phyloP scores from a whole-genome alignment of 2,797 vertebrate genomes.

The Tarsius wallacei region DNA sequence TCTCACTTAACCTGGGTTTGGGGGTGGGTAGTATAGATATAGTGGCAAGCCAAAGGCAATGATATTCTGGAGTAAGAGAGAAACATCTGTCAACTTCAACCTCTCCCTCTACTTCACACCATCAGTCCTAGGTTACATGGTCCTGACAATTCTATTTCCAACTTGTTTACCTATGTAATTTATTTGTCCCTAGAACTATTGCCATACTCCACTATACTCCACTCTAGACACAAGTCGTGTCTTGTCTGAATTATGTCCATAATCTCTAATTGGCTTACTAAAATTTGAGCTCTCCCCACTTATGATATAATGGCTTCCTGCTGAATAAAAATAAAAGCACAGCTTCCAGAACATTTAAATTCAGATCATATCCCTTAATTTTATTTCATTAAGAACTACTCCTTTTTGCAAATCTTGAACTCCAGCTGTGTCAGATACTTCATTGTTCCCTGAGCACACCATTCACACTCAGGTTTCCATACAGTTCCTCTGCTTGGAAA shows the following conservation, averaged over 20 bases:
- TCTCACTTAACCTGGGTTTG: not conserved
- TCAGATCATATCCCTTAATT: not conserved
- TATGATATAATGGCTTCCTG: not conserved
- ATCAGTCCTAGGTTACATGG: not conserved
- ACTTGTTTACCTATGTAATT: not conserved
- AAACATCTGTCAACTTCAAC: not conserved
- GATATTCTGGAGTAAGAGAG: not conserved
- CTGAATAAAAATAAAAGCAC: not conserved
- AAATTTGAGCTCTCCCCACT: not conserved
- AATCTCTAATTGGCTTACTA: not conserved
- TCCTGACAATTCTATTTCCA: not conserved
- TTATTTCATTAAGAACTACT: not conserved
- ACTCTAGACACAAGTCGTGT: not conserved
- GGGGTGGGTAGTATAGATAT: not conserved
- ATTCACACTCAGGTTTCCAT: not conserved
- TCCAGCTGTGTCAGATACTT: not conserved
- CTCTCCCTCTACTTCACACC: not conserved
- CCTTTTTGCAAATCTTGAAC: not conserved
- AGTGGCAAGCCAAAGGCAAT: not conserved
- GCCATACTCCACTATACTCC: not conserved
- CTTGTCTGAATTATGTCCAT: not conserved
- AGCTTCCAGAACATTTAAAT: not conserved
- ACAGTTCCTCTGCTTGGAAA: not conserved
- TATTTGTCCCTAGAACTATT: not conserved
- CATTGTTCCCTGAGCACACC: not conserved